Evolutionary conservation across 2,113 vertebrate genomes (phyloP).

Genomic region (Conger conger): DNA sequence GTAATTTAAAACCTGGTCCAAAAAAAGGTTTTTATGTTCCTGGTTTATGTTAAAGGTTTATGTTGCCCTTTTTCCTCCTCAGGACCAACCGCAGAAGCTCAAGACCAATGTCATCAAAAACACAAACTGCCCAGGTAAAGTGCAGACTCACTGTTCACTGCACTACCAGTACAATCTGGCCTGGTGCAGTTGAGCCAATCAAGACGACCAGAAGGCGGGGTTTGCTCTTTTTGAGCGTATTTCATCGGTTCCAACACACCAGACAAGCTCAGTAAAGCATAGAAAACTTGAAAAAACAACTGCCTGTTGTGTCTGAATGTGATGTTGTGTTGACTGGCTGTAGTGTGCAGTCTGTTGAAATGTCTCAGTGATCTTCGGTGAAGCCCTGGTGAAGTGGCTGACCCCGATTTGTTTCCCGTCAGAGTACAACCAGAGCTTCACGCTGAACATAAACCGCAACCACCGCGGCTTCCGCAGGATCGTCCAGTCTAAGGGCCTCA

Average conservation of each 20-base stretch:
- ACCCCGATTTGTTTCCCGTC: constrained; percentile 3
- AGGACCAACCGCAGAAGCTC: constrained; percentile 93
- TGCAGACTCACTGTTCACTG: background rate
- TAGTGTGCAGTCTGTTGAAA: background rate
- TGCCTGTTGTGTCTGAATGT: background rate
- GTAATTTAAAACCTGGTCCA: background rate
- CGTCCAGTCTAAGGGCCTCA: constrained; percentile 87
- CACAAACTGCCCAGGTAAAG: constrained; percentile 88
- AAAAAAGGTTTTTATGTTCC: background rate
- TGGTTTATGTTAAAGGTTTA: background rate
- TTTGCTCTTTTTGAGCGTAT: too few species aligned
- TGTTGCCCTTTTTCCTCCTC: constrained; percentile 12
- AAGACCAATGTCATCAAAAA: constrained; percentile 92
- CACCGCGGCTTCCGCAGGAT: constrained; percentile 87
- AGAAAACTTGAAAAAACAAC: too few species aligned
- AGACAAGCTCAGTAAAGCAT: too few species aligned
- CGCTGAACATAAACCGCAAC: constrained; percentile 88
- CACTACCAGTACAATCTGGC: background rate
- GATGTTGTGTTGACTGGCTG: background rate
- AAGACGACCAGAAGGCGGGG: too few species aligned
- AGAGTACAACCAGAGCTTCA: constrained; percentile 95
- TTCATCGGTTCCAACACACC: too few species aligned
- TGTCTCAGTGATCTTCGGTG: background rate
- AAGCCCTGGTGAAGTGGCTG: background rate
- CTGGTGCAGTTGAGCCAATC: too few species aligned